These are phyloP conservation scores for Argyrosomus regius DNA, from an alignment of 2,797 vertebrate genomes.

Conservation along the genomic window DNA sequence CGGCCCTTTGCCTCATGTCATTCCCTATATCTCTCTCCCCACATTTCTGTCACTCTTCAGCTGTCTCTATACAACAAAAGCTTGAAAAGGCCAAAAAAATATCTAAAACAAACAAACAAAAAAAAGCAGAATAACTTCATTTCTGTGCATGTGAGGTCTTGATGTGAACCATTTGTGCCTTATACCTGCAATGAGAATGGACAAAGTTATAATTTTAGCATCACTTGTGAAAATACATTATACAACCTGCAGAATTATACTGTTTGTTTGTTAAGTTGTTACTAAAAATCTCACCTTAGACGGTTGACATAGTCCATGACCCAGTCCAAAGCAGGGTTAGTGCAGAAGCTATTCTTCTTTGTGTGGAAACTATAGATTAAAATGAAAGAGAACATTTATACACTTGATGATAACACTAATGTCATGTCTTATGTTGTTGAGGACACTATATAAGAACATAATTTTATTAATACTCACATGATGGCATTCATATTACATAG, in stretches of 20 bases:
- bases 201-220: not conserved
- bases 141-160: not conserved
- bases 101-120: too few relatives aligned
- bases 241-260: not conserved
- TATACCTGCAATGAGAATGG: slow-evolving; percentile 56
- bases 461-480: slow-evolving; percentile 70
- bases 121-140: not conserved
- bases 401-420: not conserved
- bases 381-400: not conserved
- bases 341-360: slow-evolving; percentile 50
- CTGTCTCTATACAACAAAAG: too few relatives aligned
- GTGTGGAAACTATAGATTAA: slow-evolving; percentile 76
- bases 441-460: not conserved
- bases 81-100: too few relatives aligned
- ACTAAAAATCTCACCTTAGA: slow-evolving; percentile 64
- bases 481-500: slow-evolving; percentile 74
- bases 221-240: not conserved
- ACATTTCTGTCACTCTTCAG: too few relatives aligned
- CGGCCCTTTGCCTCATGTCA: too few relatives aligned
- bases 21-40: too few relatives aligned
- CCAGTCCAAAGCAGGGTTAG: slow-evolving; percentile 72
- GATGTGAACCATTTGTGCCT: slow-evolving; percentile 60
- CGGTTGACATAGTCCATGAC: slow-evolving; percentile 67
- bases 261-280: not conserved
- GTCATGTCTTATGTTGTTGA: not conserved